These are phyloP conservation scores for Caenorhabditis becei DNA, from an alignment of 2,888 invertebrate genomes.

Conservation along the genomic window DNA sequence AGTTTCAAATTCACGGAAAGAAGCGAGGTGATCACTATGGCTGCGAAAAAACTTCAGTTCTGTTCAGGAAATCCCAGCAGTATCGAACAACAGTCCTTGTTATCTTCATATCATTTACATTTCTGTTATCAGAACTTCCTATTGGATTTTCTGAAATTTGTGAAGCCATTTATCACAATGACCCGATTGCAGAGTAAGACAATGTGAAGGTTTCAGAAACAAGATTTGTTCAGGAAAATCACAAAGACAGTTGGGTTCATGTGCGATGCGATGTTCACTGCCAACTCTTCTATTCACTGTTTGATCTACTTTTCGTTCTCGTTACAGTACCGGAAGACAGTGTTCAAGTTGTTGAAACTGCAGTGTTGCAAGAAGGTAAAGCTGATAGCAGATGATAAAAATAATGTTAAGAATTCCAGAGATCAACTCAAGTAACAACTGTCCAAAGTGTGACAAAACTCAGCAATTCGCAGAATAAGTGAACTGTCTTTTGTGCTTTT, in stretches of 20 bases:
- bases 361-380: slow-evolving; percentile 1
- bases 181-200: background rate
- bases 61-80: background rate
- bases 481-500: no score
- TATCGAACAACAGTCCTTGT: background rate
- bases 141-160: background rate
- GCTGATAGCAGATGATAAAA: no score
- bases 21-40: background rate
- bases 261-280: slow-evolving; percentile 12
- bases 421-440: no score
- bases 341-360: background rate
- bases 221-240: background rate
- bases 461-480: no score
- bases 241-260: background rate
- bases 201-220: no score
- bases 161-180: background rate
- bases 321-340: slow-evolving; percentile 19
- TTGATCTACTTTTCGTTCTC: slow-evolving; percentile 25
- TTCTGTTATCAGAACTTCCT: background rate
- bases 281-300: slow-evolving; percentile 36
- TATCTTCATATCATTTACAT: background rate
- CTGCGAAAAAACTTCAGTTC: no score
- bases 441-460: no score
- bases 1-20: background rate
- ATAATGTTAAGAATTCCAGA: no score